phyloP scores from a whole-genome alignment of 2,113 vertebrate species.

The Phylloscopus whistleri region DNA sequence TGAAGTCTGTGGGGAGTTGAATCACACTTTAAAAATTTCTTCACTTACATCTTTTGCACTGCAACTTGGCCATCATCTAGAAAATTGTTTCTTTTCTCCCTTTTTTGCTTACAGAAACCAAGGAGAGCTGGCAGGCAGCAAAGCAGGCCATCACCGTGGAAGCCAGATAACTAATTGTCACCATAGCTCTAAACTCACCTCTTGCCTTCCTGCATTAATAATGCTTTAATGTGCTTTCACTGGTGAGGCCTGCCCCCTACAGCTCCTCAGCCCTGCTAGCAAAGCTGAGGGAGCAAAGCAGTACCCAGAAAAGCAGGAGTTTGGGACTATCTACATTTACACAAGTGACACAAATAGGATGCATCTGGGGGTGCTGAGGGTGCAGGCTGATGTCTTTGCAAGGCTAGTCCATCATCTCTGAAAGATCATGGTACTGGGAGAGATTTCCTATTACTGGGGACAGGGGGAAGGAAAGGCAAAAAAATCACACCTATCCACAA shows the following conservation, averaged over 20 bases:
- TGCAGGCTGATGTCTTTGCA: neutral
- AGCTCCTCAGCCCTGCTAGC: neutral
- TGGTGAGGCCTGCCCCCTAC: neutral
- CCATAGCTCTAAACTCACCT: neutral
- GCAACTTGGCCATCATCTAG: neutral
- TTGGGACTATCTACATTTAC: neutral
- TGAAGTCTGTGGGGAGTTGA: neutral
- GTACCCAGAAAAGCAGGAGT: neutral
- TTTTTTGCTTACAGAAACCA: neutral
- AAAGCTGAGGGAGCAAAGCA: neutral
- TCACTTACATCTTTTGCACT: neutral
- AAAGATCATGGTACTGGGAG: neutral
- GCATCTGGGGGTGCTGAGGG: neutral
- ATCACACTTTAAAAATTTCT: neutral
- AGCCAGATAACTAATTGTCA: neutral
- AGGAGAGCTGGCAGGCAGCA: neutral
- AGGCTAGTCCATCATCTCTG: neutral
- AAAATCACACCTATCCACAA: neutral
- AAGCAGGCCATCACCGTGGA: neutral
- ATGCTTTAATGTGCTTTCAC: neutral
- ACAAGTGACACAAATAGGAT: neutral
- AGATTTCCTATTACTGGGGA: neutral
- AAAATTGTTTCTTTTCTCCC: neutral
- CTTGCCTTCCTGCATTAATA: neutral
- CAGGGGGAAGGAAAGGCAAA: fast-evolving